phyloP scores from a whole-genome alignment of 53 echinoderm and acorn worm species.

The Luidia sarsii region DNA sequence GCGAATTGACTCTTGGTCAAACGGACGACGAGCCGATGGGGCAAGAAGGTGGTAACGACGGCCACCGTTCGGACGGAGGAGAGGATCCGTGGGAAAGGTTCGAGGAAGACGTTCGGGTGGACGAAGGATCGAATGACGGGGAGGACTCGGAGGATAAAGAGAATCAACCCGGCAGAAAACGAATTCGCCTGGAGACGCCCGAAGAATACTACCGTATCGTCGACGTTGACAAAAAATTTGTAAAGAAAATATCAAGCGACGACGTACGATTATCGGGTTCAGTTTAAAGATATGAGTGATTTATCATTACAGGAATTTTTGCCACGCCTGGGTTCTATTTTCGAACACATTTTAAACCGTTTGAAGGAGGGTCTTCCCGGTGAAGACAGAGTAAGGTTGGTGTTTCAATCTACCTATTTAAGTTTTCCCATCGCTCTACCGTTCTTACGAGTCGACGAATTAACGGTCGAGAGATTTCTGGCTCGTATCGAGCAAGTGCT shows the following conservation, averaged over 20 bases:
- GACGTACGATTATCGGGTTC: conserved; percentile 2
- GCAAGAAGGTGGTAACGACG: background rate
- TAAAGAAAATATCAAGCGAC: conserved; percentile 27
- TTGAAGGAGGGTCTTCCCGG: background rate
- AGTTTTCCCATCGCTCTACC: background rate
- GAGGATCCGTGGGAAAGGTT: background rate
- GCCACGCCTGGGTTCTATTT: conserved; percentile 17
- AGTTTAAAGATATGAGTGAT: background rate
- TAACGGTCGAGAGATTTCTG: conserved; percentile 31
- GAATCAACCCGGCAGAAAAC: background rate
- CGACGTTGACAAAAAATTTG: background rate
- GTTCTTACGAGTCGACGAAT: background rate
- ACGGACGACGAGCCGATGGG: background rate
- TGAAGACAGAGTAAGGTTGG: conserved; percentile 29
- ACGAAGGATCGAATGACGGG: no score
- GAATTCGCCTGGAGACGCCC: background rate
- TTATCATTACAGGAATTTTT: conserved; percentile 17
- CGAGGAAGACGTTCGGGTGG: background rate
- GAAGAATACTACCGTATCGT: background rate
- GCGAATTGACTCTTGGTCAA: background rate
- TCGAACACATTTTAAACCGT: background rate
- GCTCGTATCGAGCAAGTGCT: conserved; percentile 22
- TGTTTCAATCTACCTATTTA: conserved; percentile 28
- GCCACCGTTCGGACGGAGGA: background rate
- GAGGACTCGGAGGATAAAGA: background rate